These are phyloP conservation scores for Pogoniulus pusillus DNA, from an alignment of 2,797 vertebrate species.

Conservation along the genomic window DNA sequence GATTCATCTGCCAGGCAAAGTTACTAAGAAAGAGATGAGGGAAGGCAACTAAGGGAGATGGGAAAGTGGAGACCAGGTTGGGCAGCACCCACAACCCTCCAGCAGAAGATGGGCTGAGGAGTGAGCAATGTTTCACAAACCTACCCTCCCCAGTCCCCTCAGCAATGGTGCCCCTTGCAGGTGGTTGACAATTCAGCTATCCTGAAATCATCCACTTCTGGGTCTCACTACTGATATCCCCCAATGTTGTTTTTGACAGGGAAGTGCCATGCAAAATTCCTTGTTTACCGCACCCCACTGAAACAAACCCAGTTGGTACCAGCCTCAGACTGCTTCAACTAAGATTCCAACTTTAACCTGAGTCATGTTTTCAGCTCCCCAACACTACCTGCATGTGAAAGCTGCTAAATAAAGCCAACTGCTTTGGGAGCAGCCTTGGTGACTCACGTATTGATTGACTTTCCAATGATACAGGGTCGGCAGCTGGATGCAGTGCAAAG, in stretches of 20 bases:
- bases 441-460: neutral
- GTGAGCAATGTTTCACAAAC: neutral
- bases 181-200: neutral
- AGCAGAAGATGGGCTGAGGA: accelerated
- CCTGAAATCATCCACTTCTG: neutral
- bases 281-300: neutral
- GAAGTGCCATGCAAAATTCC: neutral
- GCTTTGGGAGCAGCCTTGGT: neutral
- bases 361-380: neutral
- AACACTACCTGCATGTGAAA: neutral
- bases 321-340: neutral
- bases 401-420: neutral
- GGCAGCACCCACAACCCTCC: neutral
- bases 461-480: neutral
- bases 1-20: neutral
- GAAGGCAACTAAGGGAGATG: neutral
- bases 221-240: neutral
- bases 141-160: neutral
- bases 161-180: neutral
- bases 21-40: accelerated
- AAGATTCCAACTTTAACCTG: neutral
- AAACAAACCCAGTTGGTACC: neutral
- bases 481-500: accelerated
- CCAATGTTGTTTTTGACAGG: neutral
- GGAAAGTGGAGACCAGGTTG: neutral